Evolutionary conservation across 2,888 invertebrate species (phyloP), one percentile per base, ranked within the genome.

Genomic region (Sycophila texana): DNA sequence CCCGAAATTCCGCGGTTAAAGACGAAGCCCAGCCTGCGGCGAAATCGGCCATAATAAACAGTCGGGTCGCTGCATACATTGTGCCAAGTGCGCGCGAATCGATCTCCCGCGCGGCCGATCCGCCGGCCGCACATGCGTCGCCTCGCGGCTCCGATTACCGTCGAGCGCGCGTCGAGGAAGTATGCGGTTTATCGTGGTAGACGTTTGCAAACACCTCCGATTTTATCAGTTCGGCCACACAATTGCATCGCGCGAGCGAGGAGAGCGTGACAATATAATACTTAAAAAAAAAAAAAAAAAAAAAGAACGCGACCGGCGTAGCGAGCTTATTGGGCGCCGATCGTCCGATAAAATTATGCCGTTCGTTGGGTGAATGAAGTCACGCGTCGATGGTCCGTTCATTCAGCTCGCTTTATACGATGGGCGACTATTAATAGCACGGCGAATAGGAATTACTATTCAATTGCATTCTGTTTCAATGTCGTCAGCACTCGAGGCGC

Each of bases 161-260:
- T 74, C n/a, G n/a, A n/a, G 61, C 72, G 81, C 67, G 55, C 80
- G 70, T 55, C 67, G 63, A 65, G 75, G 72, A 82, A 80, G 78
- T 67, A 77, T 73, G 75, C 77, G 75, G 74, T 75, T 77, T 61
- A 75, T 77, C 77, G 77, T 53, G 68, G 80, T 81, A 81, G 67
- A 60, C 65, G 55, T 71, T 78, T 68, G 77, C 75, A 82, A 72
- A 82, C 79, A 66, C 61, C 61, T 80, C 71, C 61, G 77, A 77
- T 81, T 80, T 82, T 82, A 81, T 83, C 83, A 73, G 65, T 60
- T 78, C 74, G 73, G 82, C 82, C 79, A 76, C 22, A n/a, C 13
- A 5, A 47, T 18, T 14, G 66, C 18, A 1, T 26, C 22, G 20
- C 67, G 51, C 7, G 16, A 4, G 49, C 14, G 4, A 13, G 26